Conservation (phyloP, 2,113 vertebrate genomes). For the Romanogobio albipinnatus region DNA sequence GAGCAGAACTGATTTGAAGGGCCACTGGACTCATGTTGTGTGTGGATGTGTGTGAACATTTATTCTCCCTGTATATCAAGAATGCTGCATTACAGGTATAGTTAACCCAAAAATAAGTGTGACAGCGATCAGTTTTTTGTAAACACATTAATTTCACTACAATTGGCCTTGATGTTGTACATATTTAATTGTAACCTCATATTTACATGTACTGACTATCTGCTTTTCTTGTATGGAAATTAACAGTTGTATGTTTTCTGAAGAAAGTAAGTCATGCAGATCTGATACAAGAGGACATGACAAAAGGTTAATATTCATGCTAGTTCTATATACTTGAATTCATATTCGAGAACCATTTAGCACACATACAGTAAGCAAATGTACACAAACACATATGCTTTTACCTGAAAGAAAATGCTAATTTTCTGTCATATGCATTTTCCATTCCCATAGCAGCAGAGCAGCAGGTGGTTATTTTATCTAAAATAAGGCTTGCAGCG, state of each 20-base stretch:
- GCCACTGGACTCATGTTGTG: not conserved
- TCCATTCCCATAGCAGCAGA: conserved; percentile 20
- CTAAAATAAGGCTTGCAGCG: not conserved
- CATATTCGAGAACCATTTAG: not conserved
- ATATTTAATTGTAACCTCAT: no score
- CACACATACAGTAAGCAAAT: not conserved
- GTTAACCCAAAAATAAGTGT: not conserved
- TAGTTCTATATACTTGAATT: not conserved
- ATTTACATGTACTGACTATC: not conserved
- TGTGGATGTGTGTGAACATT: not conserved
- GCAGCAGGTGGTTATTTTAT: conserved; percentile 40
- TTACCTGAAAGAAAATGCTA: conserved; percentile 17
- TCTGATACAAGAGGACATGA: not conserved
- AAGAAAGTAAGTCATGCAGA: not conserved
- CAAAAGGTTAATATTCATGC: not conserved
- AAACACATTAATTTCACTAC: not conserved
- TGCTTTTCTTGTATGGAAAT: no score
- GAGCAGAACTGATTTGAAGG: conserved; percentile 12
- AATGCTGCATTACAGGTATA: not conserved
- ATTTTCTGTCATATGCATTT: not conserved
- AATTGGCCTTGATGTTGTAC: not conserved
- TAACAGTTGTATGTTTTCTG: not conserved
- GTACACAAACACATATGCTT: conserved; percentile 7
- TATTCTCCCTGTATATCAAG: not conserved
- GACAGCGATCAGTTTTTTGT: no score